These are phyloP conservation scores for Calcarius ornatus DNA, from an alignment of 2,113 vertebrate genomes.

Conservation along the genomic window DNA sequence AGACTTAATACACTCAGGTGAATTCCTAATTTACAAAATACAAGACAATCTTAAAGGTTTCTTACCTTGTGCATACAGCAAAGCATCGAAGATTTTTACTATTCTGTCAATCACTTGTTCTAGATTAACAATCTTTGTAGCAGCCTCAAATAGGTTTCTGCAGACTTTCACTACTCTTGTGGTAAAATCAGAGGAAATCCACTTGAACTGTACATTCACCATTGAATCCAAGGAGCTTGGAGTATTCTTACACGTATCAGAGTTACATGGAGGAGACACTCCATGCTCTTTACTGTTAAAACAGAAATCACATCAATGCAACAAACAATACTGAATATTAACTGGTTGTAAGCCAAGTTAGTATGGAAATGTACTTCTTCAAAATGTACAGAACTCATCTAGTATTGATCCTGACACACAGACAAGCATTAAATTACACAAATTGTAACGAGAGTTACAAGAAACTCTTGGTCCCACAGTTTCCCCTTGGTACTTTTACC, in stretches of 20 bases:
- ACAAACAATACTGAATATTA: neutral
- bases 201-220: constrained; percentile 55
- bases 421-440: neutral
- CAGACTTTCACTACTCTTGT: constrained; percentile 77
- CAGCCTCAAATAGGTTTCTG: constrained; percentile 76
- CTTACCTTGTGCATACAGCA: constrained; percentile 87
- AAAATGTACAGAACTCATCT: neutral
- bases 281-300: constrained; percentile 54
- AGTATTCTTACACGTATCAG: neutral
- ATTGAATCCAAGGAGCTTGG: neutral
- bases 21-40: neutral
- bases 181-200: constrained; percentile 76
- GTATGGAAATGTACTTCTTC: neutral
- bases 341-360: neutral
- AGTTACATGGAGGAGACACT: neutral
- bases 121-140: constrained; percentile 43
- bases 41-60: neutral
- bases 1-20: neutral
- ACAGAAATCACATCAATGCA: constrained; percentile 6
- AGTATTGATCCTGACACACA: neutral
- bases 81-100: constrained; percentile 83
- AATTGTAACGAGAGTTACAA: neutral
- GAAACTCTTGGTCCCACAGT: rapidly evolving
- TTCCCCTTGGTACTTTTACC: constrained; percentile 49
- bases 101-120: constrained; percentile 71